A percentile compares a stretch with the other conserved stretches of the same genome.
Conservation (phyloP, 2,888 invertebrate species). For the Liopterus haemorrhoidalis region DNA sequence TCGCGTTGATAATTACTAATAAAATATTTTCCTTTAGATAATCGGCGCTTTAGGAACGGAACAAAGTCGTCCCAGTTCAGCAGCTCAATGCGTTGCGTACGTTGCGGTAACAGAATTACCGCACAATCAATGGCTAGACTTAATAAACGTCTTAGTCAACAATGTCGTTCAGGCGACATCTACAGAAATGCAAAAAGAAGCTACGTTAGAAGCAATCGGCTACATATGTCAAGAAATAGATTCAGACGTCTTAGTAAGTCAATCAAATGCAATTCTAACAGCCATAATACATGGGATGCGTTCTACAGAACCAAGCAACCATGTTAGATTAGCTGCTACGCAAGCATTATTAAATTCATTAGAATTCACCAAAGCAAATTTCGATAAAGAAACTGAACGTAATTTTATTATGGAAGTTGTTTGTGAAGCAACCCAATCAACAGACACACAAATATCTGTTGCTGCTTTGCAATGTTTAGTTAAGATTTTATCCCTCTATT, state of each 20-base stretch:
- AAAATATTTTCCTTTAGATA: conserved; percentile 60
- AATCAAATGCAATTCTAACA: conserved; percentile 94
- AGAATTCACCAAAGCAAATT: conserved; percentile 98
- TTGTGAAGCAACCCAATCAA: conserved; percentile 95
- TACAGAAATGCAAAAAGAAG: conserved; percentile 92
- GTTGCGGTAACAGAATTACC: conserved; percentile 96
- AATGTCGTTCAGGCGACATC: conserved; percentile 84
- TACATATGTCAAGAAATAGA: conserved; percentile 99
- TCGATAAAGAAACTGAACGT: conserved; percentile 93
- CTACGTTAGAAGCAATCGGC: conserved; percentile 95
- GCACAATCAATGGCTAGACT: conserved; percentile 83
- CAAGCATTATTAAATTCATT: conserved; percentile 94
- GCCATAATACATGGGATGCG: conserved; percentile 99
- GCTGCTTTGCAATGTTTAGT: conserved; percentile 96
- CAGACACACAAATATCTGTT: conserved; percentile 86
- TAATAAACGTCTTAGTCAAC: conserved; percentile 79
- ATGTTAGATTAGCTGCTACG: conserved; percentile 94
- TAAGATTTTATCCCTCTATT: conserved; percentile 96
- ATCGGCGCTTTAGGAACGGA: conserved; percentile 93
- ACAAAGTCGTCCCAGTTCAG: conserved; percentile 89
- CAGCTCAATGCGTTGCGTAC: conserved; percentile 98
- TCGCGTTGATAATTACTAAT: too few relatives aligned
- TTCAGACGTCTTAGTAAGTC: conserved; percentile 82
- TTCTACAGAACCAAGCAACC: conserved; percentile 83
- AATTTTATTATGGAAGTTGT: conserved; percentile 99